Evolutionary conservation across 2,797 vertebrate species (phyloP).

Genomic region (Poeciliopsis turneri): DNA sequence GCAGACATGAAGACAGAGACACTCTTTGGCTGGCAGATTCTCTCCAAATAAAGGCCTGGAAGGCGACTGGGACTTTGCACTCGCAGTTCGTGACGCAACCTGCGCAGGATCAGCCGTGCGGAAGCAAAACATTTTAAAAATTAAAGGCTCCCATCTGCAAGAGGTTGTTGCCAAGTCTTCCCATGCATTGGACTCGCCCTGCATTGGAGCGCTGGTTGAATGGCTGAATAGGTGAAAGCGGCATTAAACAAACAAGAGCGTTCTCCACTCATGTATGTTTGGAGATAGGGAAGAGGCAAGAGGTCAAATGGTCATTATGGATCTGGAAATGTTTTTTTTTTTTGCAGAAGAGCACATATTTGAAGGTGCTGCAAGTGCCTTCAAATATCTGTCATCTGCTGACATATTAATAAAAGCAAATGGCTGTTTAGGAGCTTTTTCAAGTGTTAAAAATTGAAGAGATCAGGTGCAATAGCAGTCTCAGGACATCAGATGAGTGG

Average conservation of each 20-base stretch:
- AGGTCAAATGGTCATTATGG: constrained; percentile 80
- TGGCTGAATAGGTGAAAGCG: constrained; percentile 76
- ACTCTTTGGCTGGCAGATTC: constrained; percentile 48
- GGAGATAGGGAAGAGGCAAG: constrained; percentile 65
- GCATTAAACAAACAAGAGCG: constrained; percentile 75
- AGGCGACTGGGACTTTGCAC: constrained; percentile 72
- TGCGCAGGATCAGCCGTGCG: constrained; percentile 68
- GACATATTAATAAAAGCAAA: constrained; percentile 79
- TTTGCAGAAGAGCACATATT: constrained; percentile 67
- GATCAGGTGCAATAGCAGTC: constrained; percentile 47
- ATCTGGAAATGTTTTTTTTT: constrained; percentile 61
- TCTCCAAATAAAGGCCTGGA: constrained; percentile 41
- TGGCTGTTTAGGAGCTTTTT: constrained; percentile 72
- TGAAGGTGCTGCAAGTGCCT: constrained; percentile 63
- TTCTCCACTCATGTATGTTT: constrained; percentile 50
- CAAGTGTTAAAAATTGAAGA: constrained; percentile 69
- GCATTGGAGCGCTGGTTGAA: constrained; percentile 69
- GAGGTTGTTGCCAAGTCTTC: constrained; percentile 60
- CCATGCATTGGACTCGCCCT: constrained; percentile 47
- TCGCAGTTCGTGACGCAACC: constrained; percentile 71
- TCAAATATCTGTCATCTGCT: constrained; percentile 50
- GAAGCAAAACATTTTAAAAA: constrained; percentile 82
- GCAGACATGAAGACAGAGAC: constrained; percentile 56
- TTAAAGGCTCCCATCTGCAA: constrained; percentile 78
- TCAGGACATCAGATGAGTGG: constrained; percentile 57